These are phyloP conservation scores for Microcebus lehilahytsara DNA, from an alignment of 2,113 vertebrate species.

Conservation along the genomic window DNA sequence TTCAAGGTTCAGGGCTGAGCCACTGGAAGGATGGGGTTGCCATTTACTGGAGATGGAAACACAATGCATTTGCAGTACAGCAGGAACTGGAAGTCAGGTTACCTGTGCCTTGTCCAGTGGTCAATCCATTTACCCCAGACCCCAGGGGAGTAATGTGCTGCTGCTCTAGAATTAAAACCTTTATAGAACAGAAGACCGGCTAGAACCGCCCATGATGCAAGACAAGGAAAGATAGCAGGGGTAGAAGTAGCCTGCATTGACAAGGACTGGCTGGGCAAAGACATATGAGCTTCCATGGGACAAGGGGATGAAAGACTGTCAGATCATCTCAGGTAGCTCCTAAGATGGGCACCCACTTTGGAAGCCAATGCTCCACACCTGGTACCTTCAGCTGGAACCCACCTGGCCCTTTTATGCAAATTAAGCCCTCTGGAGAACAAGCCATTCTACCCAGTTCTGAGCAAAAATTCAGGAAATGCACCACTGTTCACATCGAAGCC, in stretches of 20 bases:
- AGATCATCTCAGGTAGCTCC: background rate
- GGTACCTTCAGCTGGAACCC: too few species aligned
- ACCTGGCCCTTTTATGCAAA: background rate
- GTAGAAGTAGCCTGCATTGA: background rate
- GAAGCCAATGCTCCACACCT: background rate
- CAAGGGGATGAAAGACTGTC: background rate
- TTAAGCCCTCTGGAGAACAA: background rate
- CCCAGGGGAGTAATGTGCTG: background rate
- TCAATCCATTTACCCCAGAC: background rate
- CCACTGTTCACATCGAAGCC: background rate
- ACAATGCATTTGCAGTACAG: background rate
- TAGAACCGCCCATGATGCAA: too few species aligned
- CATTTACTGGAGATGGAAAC: background rate
- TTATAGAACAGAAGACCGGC: background rate
- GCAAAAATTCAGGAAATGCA: background rate
- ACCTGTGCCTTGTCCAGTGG: background rate
- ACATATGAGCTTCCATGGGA: too few species aligned
- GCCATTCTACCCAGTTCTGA: background rate
- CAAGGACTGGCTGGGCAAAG: background rate
- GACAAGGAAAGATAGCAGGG: background rate
- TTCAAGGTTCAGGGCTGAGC: background rate
- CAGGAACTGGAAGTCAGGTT: background rate
- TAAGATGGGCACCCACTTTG: background rate
- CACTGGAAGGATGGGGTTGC: background rate
- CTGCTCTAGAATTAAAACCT: background rate